Conservation (phyloP, 2,113 vertebrate species). For the Agapornis roseicollis region DNA sequence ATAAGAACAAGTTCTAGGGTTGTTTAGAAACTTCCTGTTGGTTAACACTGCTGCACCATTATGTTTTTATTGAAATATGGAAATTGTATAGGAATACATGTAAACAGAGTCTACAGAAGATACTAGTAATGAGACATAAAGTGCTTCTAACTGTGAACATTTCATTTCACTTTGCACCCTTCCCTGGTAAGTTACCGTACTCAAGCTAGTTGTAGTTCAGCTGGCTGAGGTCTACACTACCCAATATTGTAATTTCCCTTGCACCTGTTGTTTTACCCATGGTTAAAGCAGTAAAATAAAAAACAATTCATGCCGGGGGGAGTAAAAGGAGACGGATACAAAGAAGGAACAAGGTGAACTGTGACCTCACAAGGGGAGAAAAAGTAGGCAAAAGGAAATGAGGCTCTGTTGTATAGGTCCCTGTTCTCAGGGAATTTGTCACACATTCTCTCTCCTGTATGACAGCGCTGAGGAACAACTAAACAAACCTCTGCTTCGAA, state of each 20-base stretch:
- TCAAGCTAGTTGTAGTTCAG: background rate
- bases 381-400: background rate
- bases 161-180: conserved; percentile 10
- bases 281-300: background rate
- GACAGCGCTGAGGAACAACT: background rate
- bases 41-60: background rate
- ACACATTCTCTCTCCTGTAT: background rate
- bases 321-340: background rate
- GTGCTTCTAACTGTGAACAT: background rate
- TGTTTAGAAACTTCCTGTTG: background rate
- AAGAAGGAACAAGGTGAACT: background rate
- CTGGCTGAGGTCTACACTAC: background rate
- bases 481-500: conserved; percentile 8
- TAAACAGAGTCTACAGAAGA: background rate
- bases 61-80: background rate
- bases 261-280: background rate
- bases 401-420: background rate
- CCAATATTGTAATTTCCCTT: conserved; percentile 3
- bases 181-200: conserved; percentile 9
- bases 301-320: background rate
- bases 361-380: background rate
- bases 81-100: background rate
- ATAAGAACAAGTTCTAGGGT: background rate
- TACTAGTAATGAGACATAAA: background rate
- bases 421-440: background rate